Evolutionary conservation across 1,140 invertebrate species (phyloP).

Genomic region (Uloborus diversus): DNA sequence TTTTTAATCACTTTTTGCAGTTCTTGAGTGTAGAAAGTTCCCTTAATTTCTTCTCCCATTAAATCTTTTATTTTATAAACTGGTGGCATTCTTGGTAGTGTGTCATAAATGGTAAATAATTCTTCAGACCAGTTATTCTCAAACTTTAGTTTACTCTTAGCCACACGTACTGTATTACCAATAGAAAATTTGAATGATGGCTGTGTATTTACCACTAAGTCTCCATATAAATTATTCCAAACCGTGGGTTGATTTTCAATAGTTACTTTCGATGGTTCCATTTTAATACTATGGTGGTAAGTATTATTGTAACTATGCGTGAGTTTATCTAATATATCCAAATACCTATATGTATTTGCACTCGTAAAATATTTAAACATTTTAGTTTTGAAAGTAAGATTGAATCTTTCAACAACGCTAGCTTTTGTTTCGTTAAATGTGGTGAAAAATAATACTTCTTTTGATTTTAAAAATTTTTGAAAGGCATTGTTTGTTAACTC

Average conservation of each 20-base stretch:
- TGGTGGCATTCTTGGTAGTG: not conserved
- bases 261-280: constrained; percentile 63
- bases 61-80: constrained; percentile 40
- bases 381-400: constrained; percentile 66
- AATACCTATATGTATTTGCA: constrained; percentile 64
- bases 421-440: constrained; percentile 67
- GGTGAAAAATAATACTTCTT: constrained; percentile 66
- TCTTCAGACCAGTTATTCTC: constrained; percentile 53
- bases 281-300: constrained; percentile 65
- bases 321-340: constrained; percentile 63
- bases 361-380: constrained; percentile 66
- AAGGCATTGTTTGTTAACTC: constrained; percentile 58
- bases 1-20: not conserved
- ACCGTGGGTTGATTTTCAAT: constrained; percentile 59
- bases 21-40: constrained; percentile 50
- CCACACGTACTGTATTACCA: constrained; percentile 60
- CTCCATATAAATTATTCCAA: constrained; percentile 42
- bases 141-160: constrained; percentile 34
- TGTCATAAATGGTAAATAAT: constrained; percentile 40
- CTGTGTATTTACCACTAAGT: not conserved
- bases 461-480: constrained; percentile 60
- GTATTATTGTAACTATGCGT: constrained; percentile 65
- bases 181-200: constrained; percentile 58
- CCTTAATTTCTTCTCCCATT: constrained; percentile 8
- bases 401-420: constrained; percentile 67